A percentile compares a stretch with the other conserved stretches of the same genome.
Conservation (phyloP, 1,140 invertebrate species). For the Brachionus koreanus region DNA sequence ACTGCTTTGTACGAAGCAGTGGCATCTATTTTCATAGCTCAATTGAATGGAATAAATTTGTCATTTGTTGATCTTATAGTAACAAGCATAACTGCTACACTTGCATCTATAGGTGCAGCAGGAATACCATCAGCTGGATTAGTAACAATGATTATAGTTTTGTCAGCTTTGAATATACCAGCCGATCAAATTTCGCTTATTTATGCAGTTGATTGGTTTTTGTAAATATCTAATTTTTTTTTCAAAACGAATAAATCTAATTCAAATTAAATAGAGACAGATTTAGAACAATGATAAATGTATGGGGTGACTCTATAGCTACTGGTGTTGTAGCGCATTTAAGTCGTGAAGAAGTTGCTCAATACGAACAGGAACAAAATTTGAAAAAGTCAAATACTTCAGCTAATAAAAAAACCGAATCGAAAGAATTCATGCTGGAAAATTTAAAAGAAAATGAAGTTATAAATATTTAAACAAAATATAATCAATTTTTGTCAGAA, state of each 20-base stretch:
- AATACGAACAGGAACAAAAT: slow-evolving; percentile 32
- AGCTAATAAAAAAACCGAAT: not conserved
- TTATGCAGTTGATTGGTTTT: slow-evolving; percentile 67
- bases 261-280: slow-evolving; percentile 9
- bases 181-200: slow-evolving; percentile 66
- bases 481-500: too few species aligned
- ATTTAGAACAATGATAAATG: slow-evolving; percentile 37
- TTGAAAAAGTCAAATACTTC: not conserved
- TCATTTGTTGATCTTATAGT: slow-evolving; percentile 19
- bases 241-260: not conserved
- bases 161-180: slow-evolving; percentile 74
- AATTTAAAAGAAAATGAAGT: not conserved
- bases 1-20: slow-evolving; percentile 62
- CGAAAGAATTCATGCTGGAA: not conserved
- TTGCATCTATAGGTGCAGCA: slow-evolving; percentile 83
- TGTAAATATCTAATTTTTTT: slow-evolving; percentile 59
- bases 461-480: not conserved
- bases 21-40: slow-evolving; percentile 54
- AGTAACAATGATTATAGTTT: slow-evolving; percentile 71
- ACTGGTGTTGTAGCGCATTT: slow-evolving; percentile 40
- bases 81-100: slow-evolving; percentile 73
- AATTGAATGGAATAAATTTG: slow-evolving; percentile 24
- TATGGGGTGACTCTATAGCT: slow-evolving; percentile 37
- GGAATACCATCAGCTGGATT: slow-evolving; percentile 87
- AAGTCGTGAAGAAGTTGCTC: slow-evolving; percentile 6